Evolutionary conservation across 37 sponge, comb jelly and placozoan species (phyloP).

Genomic region (Halisarca cf. caerulea): DNA sequence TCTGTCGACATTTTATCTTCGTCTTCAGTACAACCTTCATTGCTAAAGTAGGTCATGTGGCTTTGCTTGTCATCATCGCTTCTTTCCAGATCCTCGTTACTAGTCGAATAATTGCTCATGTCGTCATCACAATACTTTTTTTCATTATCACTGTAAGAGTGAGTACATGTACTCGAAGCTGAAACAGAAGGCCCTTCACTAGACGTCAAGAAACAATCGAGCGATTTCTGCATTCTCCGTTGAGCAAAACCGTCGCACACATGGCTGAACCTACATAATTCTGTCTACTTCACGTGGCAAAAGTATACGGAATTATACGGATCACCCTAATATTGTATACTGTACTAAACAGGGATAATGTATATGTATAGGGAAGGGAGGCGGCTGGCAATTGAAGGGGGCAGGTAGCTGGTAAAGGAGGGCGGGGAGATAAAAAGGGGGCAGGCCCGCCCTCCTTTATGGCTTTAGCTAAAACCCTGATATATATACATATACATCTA

Average conservation of each 20-base stretch:
- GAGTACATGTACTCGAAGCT: slow-evolving; percentile 9
- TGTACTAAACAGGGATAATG: no score
- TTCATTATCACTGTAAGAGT: slow-evolving; percentile 3
- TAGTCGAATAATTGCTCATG: background rate
- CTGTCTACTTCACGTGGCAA: no score
- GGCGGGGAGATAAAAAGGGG: no score
- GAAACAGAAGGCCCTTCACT: slow-evolving; percentile 14
- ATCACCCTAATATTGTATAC: no score
- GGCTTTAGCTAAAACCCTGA: no score
- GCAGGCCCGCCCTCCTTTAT: no score
- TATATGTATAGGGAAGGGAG: no score
- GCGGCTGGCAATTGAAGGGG: no score
- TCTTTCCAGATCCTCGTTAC: slow-evolving; percentile 13
- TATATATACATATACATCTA: no score
- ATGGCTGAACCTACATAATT: no score
- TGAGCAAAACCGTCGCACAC: background rate
- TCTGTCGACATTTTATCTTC: slow-evolving; percentile 8
- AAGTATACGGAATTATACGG: no score
- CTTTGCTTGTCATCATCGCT: background rate
- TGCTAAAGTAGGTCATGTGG: background rate
- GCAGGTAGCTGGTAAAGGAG: no score
- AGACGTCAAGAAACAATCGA: slow-evolving; percentile 13
- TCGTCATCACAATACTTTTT: background rate
- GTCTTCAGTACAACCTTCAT: slow-evolving; percentile 7
- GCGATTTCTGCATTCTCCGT: slow-evolving; percentile 9